These are phyloP conservation scores for Hydropsyche betteni DNA, from an alignment of 2,888 invertebrate species.

Conservation along the genomic window DNA sequence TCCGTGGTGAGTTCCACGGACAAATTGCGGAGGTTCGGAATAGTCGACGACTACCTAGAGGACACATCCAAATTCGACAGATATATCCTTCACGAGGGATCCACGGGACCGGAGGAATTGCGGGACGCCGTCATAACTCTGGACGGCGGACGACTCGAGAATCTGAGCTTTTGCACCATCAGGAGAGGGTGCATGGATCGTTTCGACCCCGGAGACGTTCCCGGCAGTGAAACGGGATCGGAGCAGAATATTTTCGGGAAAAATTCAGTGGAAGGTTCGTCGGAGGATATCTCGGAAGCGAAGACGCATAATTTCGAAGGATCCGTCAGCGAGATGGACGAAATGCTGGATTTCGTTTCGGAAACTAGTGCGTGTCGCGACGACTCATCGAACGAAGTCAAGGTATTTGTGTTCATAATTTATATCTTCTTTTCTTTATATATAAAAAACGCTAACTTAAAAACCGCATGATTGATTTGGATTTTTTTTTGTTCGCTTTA, in stretches of 20 bases:
- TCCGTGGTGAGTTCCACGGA: slow-evolving; percentile 58
- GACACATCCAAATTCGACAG: slow-evolving; percentile 40
- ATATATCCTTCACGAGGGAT: slow-evolving; percentile 5
- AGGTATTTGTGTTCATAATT: too few species aligned
- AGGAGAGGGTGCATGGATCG: slow-evolving; percentile 13
- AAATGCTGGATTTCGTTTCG: not conserved
- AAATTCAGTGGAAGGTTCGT: too few species aligned
- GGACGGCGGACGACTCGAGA: not conserved
- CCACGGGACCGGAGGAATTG: slow-evolving; percentile 32
- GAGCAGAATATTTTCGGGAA: too few species aligned
- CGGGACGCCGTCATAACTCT: slow-evolving; percentile 23
- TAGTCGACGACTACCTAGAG: slow-evolving; percentile 54
- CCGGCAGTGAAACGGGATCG: too few species aligned
- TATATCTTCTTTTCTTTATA: too few species aligned
- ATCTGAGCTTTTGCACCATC: slow-evolving; percentile 12
- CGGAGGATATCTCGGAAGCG: not conserved
- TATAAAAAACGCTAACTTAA: too few species aligned
- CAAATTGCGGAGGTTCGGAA: slow-evolving; percentile 51
- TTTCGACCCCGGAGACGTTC: slow-evolving; percentile 7
- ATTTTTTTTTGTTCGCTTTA: too few species aligned
- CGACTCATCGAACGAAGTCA: too few species aligned
- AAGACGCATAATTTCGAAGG: not conserved
- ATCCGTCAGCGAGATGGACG: not conserved
- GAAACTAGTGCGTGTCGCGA: too few species aligned
- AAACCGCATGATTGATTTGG: too few species aligned